phyloP scores from a whole-genome alignment of 1,140 invertebrate genomes.

The Polypedilum pembai region DNA sequence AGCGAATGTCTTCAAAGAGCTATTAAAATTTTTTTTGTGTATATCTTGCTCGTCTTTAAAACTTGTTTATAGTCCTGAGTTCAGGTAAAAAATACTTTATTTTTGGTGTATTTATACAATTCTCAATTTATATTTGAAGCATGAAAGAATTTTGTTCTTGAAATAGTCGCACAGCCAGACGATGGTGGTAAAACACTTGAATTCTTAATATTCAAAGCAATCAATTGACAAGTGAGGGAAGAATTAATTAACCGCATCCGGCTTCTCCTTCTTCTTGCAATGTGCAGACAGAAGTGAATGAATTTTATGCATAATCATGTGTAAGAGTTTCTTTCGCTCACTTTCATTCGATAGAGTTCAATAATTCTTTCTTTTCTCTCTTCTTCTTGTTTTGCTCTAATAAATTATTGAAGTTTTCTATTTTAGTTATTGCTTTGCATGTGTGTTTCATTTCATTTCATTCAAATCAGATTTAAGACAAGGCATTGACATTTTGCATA shows the following conservation, averaged over 20 bases:
- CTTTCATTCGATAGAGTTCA: slow-evolving; percentile 16
- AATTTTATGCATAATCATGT: background rate
- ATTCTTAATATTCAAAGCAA: background rate
- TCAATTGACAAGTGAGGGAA: slow-evolving; percentile 3
- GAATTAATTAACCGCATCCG: slow-evolving; percentile 16
- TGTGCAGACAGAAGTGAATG: background rate
- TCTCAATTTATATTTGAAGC: no score
- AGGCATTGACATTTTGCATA: background rate
- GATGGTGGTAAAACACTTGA: no score
- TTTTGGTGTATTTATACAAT: no score
- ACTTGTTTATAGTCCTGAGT: no score
- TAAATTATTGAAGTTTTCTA: slow-evolving; percentile 13
- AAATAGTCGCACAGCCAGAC: no score
- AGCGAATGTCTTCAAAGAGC: no score
- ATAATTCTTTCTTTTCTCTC: background rate
- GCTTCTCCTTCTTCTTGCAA: slow-evolving; percentile 1
- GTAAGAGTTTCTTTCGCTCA: background rate
- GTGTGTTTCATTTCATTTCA: background rate
- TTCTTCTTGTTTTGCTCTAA: background rate
- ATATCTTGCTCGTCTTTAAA: no score
- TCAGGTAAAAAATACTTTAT: no score
- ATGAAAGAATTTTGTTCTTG: no score
- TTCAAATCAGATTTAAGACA: background rate
- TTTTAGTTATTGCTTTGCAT: background rate
- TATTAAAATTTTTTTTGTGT: no score